Percentiles rank a stretch among this genome's conserved stretches.
Evolutionary conservation across 2,797 vertebrate genomes (phyloP).

Genomic region (Melanotaenia parkinsoni): DNA sequence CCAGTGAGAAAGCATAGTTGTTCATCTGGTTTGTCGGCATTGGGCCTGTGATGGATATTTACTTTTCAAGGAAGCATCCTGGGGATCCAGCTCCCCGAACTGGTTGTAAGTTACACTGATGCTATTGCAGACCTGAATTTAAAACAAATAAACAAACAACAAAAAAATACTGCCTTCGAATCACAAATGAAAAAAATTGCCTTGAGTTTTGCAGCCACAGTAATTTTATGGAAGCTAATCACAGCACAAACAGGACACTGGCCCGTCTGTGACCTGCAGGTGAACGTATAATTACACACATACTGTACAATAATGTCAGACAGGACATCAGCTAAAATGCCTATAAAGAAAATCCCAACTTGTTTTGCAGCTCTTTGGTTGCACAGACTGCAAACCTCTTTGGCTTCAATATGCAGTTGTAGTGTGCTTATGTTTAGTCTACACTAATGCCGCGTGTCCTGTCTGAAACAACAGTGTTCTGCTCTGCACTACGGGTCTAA

Average conservation of each 20-base stretch:
- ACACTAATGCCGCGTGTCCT: slow-evolving; percentile 19
- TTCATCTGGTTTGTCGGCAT: no score
- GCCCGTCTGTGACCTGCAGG: slow-evolving; percentile 16
- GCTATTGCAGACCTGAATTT: no score
- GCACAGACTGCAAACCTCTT: slow-evolving; percentile 31
- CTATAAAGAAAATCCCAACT: slow-evolving; percentile 11
- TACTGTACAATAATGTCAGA: slow-evolving; percentile 8
- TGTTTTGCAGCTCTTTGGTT: slow-evolving; percentile 18
- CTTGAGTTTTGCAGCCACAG: not conserved
- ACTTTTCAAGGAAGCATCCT: no score
- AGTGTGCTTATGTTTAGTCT: slow-evolving; percentile 58
- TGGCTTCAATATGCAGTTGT: slow-evolving; percentile 36
- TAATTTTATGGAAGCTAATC: not conserved
- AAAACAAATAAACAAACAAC: no score
- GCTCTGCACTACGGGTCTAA: not conserved
- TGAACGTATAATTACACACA: slow-evolving; percentile 15
- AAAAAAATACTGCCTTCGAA: not conserved
- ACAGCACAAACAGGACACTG: slow-evolving; percentile 12
- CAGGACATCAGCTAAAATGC: slow-evolving; percentile 20
- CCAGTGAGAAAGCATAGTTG: no score
- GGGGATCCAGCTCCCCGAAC: no score
- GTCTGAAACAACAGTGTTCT: slow-evolving; percentile 31
- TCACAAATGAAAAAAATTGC: not conserved
- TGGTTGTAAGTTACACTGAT: no score
- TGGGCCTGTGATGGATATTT: no score